Base-by-base conservation (phyloP, 2,797 vertebrate species). In the Ptychobarbus kaznakovi region DNA sequence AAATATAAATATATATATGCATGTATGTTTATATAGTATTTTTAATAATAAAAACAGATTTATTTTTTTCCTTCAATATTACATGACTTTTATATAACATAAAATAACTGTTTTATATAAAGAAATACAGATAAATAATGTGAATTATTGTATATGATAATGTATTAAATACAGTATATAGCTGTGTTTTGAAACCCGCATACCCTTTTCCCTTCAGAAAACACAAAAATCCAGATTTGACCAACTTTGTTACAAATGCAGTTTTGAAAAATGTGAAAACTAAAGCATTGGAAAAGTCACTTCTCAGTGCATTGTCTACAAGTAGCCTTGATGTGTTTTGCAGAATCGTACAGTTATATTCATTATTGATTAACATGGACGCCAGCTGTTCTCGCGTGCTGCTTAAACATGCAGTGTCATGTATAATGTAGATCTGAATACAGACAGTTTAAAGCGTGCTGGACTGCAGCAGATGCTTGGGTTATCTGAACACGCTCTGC, bases 401-500 rank as follows among this genome's bases (percentile, higher is more conserved):
- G 25, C 53, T 35, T 10, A 46, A 46, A 73, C 25, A 10, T 63
- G 40, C 69, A 46, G 32, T 46, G 9, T 5, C 15, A n/a, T 22
- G n/a, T 74, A 6, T 15, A 46, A 49, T 46, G 11, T n/a, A 40
- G n/a, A 75, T 42, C 25, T 13, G 18, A 58, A 22, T 18, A 28
- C 44, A 82, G 42, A 28, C n/a, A 72, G 80, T 35, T 82, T 18
- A 18, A 22, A 42, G 3, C 2, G 1, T 51, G 72, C 51, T 13
- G 22, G 72, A 83, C 58, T 66, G 81, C 58, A 28, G 44, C 13
- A 83, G 72, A 82, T 35, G 56, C 10, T 51, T 53, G 22, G 32
- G 80, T 28, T 82, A 15, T 73, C 68, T 32, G 68, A 44, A 51
- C 81, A 74, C 13, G 8, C 69, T 72, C 68, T n/a, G 58, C n/a